phyloP scores from a whole-genome alignment of 92 coral and sea anemone genomes.

The Phenganax marumi region DNA sequence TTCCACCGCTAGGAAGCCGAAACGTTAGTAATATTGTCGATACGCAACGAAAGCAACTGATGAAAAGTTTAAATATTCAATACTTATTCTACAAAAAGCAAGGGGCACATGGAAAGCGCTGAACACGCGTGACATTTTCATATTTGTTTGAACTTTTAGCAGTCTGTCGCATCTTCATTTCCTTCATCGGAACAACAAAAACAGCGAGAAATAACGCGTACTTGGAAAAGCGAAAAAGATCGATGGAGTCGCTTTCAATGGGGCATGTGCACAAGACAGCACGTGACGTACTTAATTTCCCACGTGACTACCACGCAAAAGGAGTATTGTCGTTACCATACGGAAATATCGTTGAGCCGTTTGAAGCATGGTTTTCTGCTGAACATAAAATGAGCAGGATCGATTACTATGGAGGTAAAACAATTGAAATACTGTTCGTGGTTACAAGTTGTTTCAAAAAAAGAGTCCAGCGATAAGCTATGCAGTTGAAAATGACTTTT shows the following conservation, averaged over 20 bases:
- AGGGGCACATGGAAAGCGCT: not conserved
- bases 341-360: constrained; percentile 85
- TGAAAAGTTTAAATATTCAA: not conserved
- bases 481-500: no score
- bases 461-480: no score
- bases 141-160: not conserved
- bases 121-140: not conserved
- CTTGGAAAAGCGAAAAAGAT: not conserved
- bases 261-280: not conserved
- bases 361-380: constrained; percentile 89
- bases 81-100: not conserved
- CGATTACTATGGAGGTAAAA: constrained; percentile 89
- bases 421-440: no score
- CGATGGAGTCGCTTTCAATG: not conserved
- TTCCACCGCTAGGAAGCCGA: no score
- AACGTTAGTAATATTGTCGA: no score
- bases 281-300: constrained; percentile 61
- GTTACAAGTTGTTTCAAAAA: no score
- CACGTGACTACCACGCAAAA: constrained; percentile 67
- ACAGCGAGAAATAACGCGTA: not conserved
- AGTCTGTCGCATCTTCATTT: not conserved
- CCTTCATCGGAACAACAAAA: not conserved
- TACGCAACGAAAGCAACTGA: not conserved
- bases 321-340: constrained; percentile 83
- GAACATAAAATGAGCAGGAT: constrained; percentile 85